Evolutionary conservation across 2,113 vertebrate genomes (phyloP), one percentile per base, ranked within the genome.

Genomic region (Pseudois nayaur): DNA sequence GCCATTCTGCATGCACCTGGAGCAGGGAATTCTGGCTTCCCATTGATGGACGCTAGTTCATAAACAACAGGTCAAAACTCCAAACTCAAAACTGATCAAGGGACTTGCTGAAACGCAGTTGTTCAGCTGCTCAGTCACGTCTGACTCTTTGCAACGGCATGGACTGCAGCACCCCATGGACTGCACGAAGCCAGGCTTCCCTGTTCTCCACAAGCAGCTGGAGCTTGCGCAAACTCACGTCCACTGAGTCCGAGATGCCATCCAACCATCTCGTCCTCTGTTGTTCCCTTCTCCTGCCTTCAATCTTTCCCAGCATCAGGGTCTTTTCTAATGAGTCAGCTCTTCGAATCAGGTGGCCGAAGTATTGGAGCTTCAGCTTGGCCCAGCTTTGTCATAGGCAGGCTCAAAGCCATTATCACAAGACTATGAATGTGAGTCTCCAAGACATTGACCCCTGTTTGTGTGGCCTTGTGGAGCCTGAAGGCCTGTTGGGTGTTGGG

Each of bases 121-220:
- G 33, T 67, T 67, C 64, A 64, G 15, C 2, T 64, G 62, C 15
- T 19, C 62, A 67, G 64, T 36, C 64, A 36, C 21, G 33, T 36
- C 64, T 67, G 17, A 36, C 17, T 67, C 33, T 67, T 9, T 67
- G 33, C 33, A 36, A 10, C 17, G 21, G 16, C 4, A 0, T 11
- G 64, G 64, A 67, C 33, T 67, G 16, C 33, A 67, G 64, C 33
- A 67, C 64, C 64, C 64, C 64, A 10, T 5, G 64, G 16, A 67
- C 64, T 21, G 64, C 64, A 67, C 4, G 64, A 67, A 36, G 33
- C 33, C 64, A 67, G 64, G 8, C 64, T 67, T 67, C 33, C 33
- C 64, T 36, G 17, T 21, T 16, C 64, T 67, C 11, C 33, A 67
- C 17, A 0, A 5, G 16, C 64, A 36, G 16, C 64, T 0, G 0